These are phyloP conservation scores for Temnothorax ravouxi DNA, from an alignment of 2,888 invertebrate genomes.

Conservation along the genomic window DNA sequence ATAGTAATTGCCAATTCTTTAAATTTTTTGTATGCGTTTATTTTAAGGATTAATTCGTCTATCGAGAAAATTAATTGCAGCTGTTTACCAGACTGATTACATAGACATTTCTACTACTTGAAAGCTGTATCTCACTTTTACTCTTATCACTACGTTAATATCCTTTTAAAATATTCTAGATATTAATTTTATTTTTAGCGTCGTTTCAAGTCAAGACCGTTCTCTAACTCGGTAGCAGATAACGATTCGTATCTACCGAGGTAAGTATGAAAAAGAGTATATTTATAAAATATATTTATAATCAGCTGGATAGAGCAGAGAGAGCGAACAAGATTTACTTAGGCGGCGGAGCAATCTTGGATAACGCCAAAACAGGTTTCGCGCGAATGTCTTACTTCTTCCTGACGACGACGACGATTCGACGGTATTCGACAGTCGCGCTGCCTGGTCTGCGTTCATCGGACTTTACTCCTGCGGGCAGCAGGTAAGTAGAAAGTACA, in stretches of 20 bases:
- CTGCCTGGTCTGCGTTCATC: conserved; percentile 58
- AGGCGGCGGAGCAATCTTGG: conserved; percentile 58
- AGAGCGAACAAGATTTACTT: conserved; percentile 17
- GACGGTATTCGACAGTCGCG: conserved; percentile 69
- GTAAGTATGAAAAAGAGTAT: conserved; percentile 7
- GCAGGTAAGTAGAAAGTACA: conserved; percentile 65
- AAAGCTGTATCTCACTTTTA: background rate
- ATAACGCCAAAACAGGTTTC: conserved; percentile 71
- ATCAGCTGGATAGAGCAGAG: conserved; percentile 6
- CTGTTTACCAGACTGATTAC: background rate
- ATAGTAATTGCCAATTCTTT: background rate
- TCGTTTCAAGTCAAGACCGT: background rate
- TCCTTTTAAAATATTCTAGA: background rate
- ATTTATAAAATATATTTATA: conserved; percentile 20
- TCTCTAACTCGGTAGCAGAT: background rate
- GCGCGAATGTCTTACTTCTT: conserved; percentile 64
- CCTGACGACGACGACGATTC: conserved; percentile 27
- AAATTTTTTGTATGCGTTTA: background rate
- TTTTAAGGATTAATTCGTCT: background rate
- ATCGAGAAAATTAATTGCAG: background rate
- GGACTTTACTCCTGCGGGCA: conserved; percentile 65
- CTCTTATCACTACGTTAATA: background rate
- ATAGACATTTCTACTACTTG: background rate
- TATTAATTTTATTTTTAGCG: background rate
- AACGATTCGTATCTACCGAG: conserved; percentile 18